phyloP scores from a whole-genome alignment of 1,140 invertebrate genomes.

The Teleogryllus occipitalis region DNA sequence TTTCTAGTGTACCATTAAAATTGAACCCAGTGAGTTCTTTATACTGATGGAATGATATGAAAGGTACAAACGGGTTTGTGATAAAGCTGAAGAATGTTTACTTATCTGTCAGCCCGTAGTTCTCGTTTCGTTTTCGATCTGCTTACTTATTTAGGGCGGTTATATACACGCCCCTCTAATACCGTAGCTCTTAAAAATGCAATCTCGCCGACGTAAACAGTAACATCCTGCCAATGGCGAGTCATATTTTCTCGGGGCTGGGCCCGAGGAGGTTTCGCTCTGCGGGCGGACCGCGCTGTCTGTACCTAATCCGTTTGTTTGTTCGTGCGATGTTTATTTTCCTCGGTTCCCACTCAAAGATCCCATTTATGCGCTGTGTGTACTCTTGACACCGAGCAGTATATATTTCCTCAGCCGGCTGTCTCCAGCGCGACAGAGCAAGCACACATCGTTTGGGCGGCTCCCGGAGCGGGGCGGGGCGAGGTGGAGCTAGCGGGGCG shows the following conservation, averaged over 20 bases:
- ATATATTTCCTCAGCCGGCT: not conserved
- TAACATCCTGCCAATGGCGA: not conserved
- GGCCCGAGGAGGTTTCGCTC: not conserved
- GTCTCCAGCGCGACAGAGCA: no score
- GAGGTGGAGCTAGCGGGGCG: no score
- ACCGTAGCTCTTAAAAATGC: not conserved
- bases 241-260: not conserved
- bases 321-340: not conserved
- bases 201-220: not conserved
- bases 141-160: not conserved
- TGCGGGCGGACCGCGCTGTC: not conserved
- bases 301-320: not conserved
- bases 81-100: not conserved
- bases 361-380: not conserved
- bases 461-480: no score
- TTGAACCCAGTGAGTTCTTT: no score
- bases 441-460: not conserved
- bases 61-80: no score
- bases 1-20: no score
- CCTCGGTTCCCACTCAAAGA: not conserved
- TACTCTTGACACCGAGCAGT: not conserved
- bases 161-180: not conserved
- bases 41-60: no score
- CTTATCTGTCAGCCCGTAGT: not conserved
- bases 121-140: not conserved